Percentiles rank a stretch among this genome's conserved stretches.
phyloP scores from a whole-genome alignment of 2,797 vertebrate species.

The Triplophysa bombifrons region DNA sequence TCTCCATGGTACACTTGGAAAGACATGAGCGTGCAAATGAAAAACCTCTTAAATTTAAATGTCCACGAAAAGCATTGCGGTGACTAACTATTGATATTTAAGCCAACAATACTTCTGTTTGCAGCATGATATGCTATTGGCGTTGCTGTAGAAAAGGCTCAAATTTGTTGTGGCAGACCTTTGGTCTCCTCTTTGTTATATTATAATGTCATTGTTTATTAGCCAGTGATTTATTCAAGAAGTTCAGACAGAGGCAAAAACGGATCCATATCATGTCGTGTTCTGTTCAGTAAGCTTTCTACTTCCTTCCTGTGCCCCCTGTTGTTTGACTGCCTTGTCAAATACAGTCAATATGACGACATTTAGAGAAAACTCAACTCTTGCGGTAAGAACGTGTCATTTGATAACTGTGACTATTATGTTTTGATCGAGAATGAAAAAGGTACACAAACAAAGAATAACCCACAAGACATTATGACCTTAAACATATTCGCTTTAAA shows the following conservation, averaged over 20 bases:
- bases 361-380: neutral
- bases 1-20: slow-evolving; percentile 26
- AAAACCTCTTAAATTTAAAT: slow-evolving; percentile 17
- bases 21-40: slow-evolving; percentile 20
- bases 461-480: slow-evolving; percentile 23
- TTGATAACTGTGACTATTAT: slow-evolving; percentile 21
- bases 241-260: neutral
- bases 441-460: slow-evolving; percentile 12
- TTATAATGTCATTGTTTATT: neutral
- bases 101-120: neutral
- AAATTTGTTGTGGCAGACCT: slow-evolving; percentile 1
- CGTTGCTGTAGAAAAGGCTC: neutral
- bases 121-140: neutral
- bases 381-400: slow-evolving; percentile 1
- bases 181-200: slow-evolving; percentile 4
- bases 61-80: neutral
- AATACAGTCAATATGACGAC: slow-evolving; percentile 13
- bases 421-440: slow-evolving; percentile 19
- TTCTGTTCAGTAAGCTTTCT: slow-evolving; percentile 8
- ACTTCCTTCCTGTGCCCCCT: neutral
- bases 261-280: slow-evolving; percentile 1
- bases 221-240: neutral
- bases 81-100: slow-evolving; percentile 17
- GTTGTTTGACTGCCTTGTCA: slow-evolving; percentile 22
- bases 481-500: neutral